These are phyloP conservation scores for Tetranychus truncatus DNA, from an alignment of 2,888 invertebrate species.

Conservation along the genomic window DNA sequence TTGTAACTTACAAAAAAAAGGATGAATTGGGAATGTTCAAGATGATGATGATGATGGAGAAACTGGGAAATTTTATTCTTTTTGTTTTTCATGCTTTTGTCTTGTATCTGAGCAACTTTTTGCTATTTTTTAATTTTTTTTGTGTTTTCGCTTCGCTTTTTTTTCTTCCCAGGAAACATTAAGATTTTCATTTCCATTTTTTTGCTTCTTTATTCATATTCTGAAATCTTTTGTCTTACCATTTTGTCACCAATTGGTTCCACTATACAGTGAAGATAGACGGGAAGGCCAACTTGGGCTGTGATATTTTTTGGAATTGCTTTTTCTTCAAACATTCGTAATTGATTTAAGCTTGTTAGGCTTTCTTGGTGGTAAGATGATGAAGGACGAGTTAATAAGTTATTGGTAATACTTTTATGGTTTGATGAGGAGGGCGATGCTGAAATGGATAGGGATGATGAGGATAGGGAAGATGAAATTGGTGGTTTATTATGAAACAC, in stretches of 20 bases:
- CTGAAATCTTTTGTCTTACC: conserved; percentile 24
- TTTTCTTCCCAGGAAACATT: background rate
- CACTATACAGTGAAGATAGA: conserved; percentile 26
- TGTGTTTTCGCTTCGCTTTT: background rate
- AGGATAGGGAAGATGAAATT: background rate
- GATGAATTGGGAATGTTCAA: conserved; percentile 1
- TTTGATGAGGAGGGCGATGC: background rate
- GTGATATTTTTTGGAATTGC: conserved; percentile 25
- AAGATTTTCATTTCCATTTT: background rate
- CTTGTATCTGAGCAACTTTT: background rate
- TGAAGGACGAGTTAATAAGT: background rate
- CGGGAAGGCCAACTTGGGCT: conserved; percentile 25
- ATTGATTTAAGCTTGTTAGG: background rate
- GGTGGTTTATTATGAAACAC: background rate
- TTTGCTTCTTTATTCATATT: background rate
- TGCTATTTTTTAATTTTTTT: background rate
- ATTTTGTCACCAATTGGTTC: conserved; percentile 28
- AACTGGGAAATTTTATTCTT: background rate
- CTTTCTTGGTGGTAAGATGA: background rate
- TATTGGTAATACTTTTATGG: background rate
- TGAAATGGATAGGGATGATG: conserved; percentile 4
- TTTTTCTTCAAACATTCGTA: conserved; percentile 19
- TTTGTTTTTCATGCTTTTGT: background rate
- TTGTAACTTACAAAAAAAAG: background rate
- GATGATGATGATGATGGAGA: background rate